phyloP scores from a whole-genome alignment of 2,113 vertebrate species.

The Oncorhynchus nerka region DNA sequence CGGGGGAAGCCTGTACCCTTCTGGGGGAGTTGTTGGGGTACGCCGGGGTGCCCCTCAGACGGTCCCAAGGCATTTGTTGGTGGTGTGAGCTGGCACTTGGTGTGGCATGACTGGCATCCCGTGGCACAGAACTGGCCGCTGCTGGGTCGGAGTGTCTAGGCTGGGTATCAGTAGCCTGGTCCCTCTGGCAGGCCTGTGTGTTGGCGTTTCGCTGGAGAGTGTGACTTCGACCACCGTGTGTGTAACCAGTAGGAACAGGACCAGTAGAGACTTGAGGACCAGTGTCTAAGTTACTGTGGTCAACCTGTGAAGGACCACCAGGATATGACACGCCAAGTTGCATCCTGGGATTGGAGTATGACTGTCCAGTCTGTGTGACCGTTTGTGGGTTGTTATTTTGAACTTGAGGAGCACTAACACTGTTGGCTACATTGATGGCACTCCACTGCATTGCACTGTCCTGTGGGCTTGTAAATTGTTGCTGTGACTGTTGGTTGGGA shows the following conservation, averaged over 20 bases:
- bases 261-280: constrained; percentile 4
- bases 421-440: neutral
- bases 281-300: neutral
- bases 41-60: constrained; percentile 65
- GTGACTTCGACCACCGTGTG: constrained; percentile 44
- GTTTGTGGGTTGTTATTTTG: constrained; percentile 25
- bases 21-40: constrained; percentile 58
- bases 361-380: neutral
- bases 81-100: neutral
- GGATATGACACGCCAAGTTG: constrained; percentile 24
- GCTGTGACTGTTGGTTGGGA: constrained; percentile 16
- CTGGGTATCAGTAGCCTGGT: neutral
- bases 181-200: constrained; percentile 51
- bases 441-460: neutral
- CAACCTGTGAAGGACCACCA: constrained; percentile 8
- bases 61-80: constrained; percentile 68
- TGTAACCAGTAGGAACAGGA: constrained; percentile 56
- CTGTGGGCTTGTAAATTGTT: neutral
- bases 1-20: neutral
- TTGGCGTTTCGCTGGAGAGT: constrained; percentile 37
- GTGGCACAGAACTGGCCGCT: constrained; percentile 12
- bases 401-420: too few species aligned
- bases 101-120: neutral
- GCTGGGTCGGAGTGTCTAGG: neutral
- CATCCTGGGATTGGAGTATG: constrained; percentile 28